Percentiles rank a stretch among this genome's conserved stretches.
phyloP scores from a whole-genome alignment of 2,113 vertebrate species.

The Rhinopomastus cyanomelas region DNA sequence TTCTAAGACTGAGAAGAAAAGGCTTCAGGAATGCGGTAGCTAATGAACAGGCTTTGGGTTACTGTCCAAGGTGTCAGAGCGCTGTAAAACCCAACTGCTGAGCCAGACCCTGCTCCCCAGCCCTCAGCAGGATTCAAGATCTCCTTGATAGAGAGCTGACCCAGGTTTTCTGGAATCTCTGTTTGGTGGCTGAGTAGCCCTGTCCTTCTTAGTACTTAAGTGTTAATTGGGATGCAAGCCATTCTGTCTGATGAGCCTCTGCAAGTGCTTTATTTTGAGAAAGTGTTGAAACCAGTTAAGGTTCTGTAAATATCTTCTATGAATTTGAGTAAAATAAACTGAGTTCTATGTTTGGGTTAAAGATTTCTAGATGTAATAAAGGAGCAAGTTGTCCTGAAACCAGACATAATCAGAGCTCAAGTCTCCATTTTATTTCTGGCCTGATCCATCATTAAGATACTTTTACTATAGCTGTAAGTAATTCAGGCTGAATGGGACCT shows the following conservation, averaged over 20 bases:
- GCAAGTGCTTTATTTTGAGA: background rate
- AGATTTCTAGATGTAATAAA: constrained; percentile 8
- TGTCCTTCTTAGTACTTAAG: background rate
- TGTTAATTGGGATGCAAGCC: background rate
- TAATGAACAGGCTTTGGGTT: background rate
- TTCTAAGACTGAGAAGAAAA: background rate
- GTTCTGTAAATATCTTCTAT: constrained; percentile 20
- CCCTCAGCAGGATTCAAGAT: background rate
- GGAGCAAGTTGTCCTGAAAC: background rate
- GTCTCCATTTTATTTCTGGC: background rate
- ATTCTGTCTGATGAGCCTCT: background rate
- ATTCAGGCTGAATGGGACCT: background rate
- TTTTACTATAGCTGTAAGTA: background rate
- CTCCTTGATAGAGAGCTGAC: background rate
- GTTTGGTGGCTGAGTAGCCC: background rate
- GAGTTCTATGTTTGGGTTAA: background rate
- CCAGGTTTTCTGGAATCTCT: background rate
- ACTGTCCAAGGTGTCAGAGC: background rate
- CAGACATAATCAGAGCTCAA: background rate
- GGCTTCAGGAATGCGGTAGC: background rate
- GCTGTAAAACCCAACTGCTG: background rate
- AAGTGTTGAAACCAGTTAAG: background rate
- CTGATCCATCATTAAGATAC: background rate
- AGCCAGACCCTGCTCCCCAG: background rate
- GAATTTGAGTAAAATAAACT: constrained; percentile 9